Conservation (phyloP, 2,797 vertebrate species). For the Takifugu rubripes region DNA sequence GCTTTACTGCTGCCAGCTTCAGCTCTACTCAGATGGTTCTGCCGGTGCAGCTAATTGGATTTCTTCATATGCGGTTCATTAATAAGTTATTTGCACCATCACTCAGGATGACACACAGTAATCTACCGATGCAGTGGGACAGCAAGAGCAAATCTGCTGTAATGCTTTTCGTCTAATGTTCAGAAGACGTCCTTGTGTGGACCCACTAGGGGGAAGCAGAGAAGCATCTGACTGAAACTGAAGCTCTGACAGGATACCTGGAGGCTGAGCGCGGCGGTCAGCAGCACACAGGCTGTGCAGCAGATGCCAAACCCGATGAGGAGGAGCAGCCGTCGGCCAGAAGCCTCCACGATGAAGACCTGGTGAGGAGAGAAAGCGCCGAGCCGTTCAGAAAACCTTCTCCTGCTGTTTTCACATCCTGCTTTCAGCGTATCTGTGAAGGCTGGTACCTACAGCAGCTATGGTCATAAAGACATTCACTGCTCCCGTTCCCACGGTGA, state of each 20-base stretch:
- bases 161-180: too few species aligned
- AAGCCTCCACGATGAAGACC: conserved; percentile 88
- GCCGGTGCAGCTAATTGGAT: too few species aligned
- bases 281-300: conserved; percentile 75
- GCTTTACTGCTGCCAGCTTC: too few species aligned
- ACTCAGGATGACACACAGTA: too few species aligned
- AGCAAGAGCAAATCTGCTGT: too few species aligned
- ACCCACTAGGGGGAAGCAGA: conserved; percentile 48
- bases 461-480: conserved; percentile 88
- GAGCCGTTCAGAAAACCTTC: neutral
- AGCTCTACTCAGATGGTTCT: too few species aligned
- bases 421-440: neutral
- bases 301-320: conserved; percentile 86
- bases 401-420: conserved; percentile 1
- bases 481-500: conserved; percentile 86
- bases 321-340: conserved; percentile 83
- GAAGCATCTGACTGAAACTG: neutral
- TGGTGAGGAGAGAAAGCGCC: conserved; percentile 45
- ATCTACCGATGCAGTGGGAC: too few species aligned
- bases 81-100: too few species aligned
- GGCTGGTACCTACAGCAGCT: conserved; percentile 75
- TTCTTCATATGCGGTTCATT: too few species aligned
- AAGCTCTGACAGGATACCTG: conserved; percentile 73
- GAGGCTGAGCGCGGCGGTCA: conserved; percentile 82
- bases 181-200: neutral